These are phyloP conservation scores for Amphiura filiformis DNA, from an alignment of 35 echinoderm and acorn worm genomes.

Conservation along the genomic window DNA sequence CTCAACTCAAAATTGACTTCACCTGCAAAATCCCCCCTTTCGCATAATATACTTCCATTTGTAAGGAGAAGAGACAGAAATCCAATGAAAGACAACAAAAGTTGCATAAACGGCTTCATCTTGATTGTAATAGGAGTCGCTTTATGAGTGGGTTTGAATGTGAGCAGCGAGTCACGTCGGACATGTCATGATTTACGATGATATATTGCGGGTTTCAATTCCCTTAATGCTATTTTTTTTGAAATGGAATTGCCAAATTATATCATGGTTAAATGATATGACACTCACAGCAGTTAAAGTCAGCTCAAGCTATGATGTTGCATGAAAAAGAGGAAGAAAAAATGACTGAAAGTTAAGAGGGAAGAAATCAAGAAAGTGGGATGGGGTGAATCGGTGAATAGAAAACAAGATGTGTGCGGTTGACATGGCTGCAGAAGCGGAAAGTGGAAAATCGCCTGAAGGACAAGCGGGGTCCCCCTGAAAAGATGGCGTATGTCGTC, in stretches of 20 bases:
- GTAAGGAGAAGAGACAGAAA: no score
- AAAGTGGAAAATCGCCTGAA: neutral
- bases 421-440: neutral
- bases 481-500: neutral
- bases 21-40: no score
- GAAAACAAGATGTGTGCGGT: neutral
- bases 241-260: slow-evolving; percentile 4
- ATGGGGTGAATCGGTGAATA: neutral
- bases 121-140: neutral
- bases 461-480: neutral
- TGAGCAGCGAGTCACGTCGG: neutral
- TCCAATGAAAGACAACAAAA: no score
- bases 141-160: neutral
- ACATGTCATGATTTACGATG: neutral
- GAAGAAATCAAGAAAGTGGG: neutral
- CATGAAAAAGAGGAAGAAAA: neutral
- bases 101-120: neutral
- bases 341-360: neutral
- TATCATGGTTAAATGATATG: neutral
- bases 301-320: neutral
- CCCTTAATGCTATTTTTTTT: neutral
- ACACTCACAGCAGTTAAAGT: no score
- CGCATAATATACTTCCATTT: no score
- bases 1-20: no score
- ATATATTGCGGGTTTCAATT: neutral